A percentile compares a stretch with the other conserved stretches of the same genome.
These are phyloP conservation scores for Muscicapa comitata DNA, from an alignment of 2,797 vertebrate species.

Conservation along the genomic window DNA sequence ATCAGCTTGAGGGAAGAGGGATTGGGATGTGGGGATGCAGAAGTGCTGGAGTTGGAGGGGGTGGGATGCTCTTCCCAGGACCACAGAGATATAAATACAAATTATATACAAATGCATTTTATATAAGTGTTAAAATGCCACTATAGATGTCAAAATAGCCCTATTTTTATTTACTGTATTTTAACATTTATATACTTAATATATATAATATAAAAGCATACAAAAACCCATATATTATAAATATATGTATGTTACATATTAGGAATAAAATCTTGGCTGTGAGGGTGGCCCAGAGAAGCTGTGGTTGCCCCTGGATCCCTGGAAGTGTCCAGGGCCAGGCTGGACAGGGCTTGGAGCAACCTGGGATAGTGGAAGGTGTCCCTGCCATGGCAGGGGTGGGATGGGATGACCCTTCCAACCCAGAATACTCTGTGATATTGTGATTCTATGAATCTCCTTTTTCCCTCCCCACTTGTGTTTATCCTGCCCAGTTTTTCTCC, in stretches of 20 bases:
- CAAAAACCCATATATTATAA: neutral
- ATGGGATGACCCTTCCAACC: neutral
- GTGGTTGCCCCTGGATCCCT: neutral
- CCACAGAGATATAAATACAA: neutral
- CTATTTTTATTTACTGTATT: neutral
- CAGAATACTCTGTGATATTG: neutral
- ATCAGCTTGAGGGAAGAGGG: neutral
- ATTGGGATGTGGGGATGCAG: neutral
- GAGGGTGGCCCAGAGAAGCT: neutral
- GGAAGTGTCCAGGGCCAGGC: neutral
- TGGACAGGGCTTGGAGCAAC: fast-evolving
- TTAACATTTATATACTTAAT: neutral
- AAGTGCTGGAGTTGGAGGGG: neutral
- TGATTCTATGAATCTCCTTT: neutral
- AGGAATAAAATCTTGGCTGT: neutral
- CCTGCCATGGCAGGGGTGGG: neutral
- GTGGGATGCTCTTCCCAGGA: neutral
- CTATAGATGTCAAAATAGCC: fast-evolving
- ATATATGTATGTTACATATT: neutral
- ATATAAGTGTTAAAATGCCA: neutral
- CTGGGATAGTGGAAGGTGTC: neutral
- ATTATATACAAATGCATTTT: neutral
- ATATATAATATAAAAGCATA: neutral
- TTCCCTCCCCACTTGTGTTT: neutral
- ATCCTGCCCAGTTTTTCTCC: neutral